Base-by-base conservation (phyloP, 1,140 invertebrate genomes). In the Eriosoma lanigerum region DNA sequence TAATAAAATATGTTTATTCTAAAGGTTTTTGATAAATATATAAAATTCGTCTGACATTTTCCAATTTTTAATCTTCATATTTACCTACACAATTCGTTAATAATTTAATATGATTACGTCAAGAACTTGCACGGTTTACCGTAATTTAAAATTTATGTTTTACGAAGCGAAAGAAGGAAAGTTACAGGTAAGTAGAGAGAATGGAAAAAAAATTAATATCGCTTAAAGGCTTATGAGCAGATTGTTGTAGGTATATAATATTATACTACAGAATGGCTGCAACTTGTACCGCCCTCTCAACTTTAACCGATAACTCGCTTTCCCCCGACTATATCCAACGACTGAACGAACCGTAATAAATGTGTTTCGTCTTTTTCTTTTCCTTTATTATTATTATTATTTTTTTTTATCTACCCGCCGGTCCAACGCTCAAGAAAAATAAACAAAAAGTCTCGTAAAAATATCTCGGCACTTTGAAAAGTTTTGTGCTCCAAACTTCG, bases 401-500 rank as follows among this genome's bases (percentile, higher is more conserved):
- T 24, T 58, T 48, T 46, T 32, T 75, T 56, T 56, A 38, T 58
- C 44, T 75, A 75, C 56, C 58, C 38, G 19, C 9, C 12, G 32
- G 56, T 62, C 38, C 32, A 78, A 44, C 56, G 19, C 54, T 8
- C 32, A 3, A 46, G 21, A 76, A 60, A 75, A 76, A 24, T 46
- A 58, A 26, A 60, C 54, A 26, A 2, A 48, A 62, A 78, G 56
- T 78, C 52, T 52, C 24, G 4, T 24, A 46, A 29, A 72, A 72
- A 72, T 72, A 17, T 15, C 17, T 21, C 8, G 15, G 38, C 17
- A 46, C 21, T 38, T 60, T 15, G 38, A 50, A 62, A 78, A 78
- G 75, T 78, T 78, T 78, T 19, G 17, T 12, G 15, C 19, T 52
- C 24, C 24, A 60, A 76, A 76, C 73, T 76, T 50, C 26, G 26